phyloP scores from a whole-genome alignment of 1,140 invertebrate species.

The Olivierus martensii region DNA sequence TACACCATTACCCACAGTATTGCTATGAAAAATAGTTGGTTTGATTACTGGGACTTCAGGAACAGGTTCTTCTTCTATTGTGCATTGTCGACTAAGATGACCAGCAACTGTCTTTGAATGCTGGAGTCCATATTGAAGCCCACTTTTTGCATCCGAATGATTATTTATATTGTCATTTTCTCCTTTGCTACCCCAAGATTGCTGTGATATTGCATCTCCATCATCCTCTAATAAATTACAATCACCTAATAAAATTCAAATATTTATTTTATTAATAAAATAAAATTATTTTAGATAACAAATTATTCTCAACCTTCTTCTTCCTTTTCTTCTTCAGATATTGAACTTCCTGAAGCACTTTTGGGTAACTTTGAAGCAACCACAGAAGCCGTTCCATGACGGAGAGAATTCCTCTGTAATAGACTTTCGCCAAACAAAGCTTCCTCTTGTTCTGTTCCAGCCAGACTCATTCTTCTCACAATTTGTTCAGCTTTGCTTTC shows the following conservation, averaged over 20 bases:
- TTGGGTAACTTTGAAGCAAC: conserved; percentile 32
- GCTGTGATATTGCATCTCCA: conserved; percentile 38
- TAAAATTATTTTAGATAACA: too few species aligned
- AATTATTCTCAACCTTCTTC: conserved; percentile 32
- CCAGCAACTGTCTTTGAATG: neutral
- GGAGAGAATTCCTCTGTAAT: conserved; percentile 6
- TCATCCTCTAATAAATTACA: conserved; percentile 37
- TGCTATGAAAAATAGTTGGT: too few species aligned
- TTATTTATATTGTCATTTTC: too few species aligned
- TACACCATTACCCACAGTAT: neutral
- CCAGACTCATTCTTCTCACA: conserved; percentile 67
- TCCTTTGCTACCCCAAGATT: too few species aligned
- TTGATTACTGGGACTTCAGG: too few species aligned
- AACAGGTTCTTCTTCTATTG: neutral
- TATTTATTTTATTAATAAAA: too few species aligned
- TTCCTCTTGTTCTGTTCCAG: conserved; percentile 28
- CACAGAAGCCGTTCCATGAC: conserved; percentile 3
- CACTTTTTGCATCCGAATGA: too few species aligned
- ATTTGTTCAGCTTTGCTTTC: conserved; percentile 40
- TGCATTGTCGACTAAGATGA: neutral
- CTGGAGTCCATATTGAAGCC: neutral
- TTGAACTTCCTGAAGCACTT: conserved; percentile 69
- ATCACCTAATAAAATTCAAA: neutral
- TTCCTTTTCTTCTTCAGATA: conserved; percentile 48
- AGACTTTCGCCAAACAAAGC: conserved; percentile 3